Percentiles rank a stretch among this genome's conserved stretches.
phyloP scores from a whole-genome alignment of 2,888 invertebrate genomes.

The Caenorhabditis sinica region DNA sequence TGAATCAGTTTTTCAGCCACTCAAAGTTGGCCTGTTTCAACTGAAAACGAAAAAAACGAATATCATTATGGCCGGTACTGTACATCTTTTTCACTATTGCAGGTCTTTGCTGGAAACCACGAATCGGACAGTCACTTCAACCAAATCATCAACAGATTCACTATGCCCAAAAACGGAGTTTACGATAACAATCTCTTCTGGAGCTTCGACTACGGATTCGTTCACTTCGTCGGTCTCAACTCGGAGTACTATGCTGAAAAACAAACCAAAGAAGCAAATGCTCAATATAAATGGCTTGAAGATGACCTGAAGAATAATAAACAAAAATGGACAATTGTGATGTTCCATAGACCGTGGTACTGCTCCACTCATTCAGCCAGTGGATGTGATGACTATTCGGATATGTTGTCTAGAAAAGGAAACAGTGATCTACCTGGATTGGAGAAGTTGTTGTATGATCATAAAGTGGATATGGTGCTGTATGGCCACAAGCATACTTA shows the following conservation, averaged over 20 bases:
- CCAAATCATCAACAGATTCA: conserved; percentile 93
- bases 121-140: conserved; percentile 90
- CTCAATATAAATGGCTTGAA: conserved; percentile 81
- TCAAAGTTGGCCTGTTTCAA: too few relatives aligned
- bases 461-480: conserved; percentile 93
- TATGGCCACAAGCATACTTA: conserved; percentile 99
- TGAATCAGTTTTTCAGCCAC: too few relatives aligned
- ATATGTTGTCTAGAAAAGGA: conserved; percentile 64
- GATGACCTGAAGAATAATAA: conserved; percentile 76
- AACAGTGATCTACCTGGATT: conserved; percentile 85
- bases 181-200: conserved; percentile 81
- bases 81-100: not conserved
- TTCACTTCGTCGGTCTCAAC: conserved; percentile 93
- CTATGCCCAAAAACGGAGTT: conserved; percentile 89
- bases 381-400: conserved; percentile 61
- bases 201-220: conserved; percentile 90
- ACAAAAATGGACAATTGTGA: conserved; percentile 92
- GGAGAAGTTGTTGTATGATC: conserved; percentile 91
- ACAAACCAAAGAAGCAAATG: conserved; percentile 89
- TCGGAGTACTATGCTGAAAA: conserved; percentile 95
- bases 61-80: too few relatives aligned
- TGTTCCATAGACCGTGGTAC: conserved; percentile 93
- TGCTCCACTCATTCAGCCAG: conserved; percentile 88
- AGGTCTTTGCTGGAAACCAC: conserved; percentile 88
- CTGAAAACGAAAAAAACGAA: too few relatives aligned